phyloP scores from a whole-genome alignment of 2,797 vertebrate genomes.

The Crax fasciolata region DNA sequence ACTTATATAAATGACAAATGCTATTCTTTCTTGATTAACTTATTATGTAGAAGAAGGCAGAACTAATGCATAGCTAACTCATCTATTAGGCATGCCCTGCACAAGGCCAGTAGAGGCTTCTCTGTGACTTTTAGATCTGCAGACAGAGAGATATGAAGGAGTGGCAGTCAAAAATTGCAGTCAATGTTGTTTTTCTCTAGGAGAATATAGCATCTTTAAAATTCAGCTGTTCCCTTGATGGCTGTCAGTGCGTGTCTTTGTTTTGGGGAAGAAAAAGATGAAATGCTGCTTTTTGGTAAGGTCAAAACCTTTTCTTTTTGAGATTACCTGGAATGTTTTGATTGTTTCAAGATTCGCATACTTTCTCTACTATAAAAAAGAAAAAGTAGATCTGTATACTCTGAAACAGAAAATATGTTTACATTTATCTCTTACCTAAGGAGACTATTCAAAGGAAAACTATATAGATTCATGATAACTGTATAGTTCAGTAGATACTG shows the following conservation, averaged over 20 bases:
- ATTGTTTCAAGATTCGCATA: background rate
- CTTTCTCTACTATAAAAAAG: background rate
- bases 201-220: slow-evolving; percentile 33
- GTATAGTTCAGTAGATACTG: background rate
- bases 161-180: background rate
- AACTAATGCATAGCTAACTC: slow-evolving; percentile 36
- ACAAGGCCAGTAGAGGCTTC: background rate
- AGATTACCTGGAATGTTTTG: slow-evolving; percentile 1
- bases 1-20: background rate
- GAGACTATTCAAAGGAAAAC: background rate
- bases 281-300: slow-evolving; percentile 24
- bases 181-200: slow-evolving; percentile 23
- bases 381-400: background rate
- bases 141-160: background rate
- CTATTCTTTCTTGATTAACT: slow-evolving; percentile 21
- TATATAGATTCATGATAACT: background rate
- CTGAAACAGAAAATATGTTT: background rate
- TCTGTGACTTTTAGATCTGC: slow-evolving; percentile 1
- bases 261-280: slow-evolving; percentile 35
- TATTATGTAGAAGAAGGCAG: slow-evolving; percentile 25
- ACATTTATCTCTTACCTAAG: background rate
- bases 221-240: slow-evolving; percentile 46
- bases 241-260: slow-evolving; percentile 51
- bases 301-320: slow-evolving; percentile 41
- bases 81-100: background rate